A percentile compares a stretch with the other conserved stretches of the same genome.
Conservation (phyloP, 2,888 invertebrate species). For the Baronia brevicornis region DNA sequence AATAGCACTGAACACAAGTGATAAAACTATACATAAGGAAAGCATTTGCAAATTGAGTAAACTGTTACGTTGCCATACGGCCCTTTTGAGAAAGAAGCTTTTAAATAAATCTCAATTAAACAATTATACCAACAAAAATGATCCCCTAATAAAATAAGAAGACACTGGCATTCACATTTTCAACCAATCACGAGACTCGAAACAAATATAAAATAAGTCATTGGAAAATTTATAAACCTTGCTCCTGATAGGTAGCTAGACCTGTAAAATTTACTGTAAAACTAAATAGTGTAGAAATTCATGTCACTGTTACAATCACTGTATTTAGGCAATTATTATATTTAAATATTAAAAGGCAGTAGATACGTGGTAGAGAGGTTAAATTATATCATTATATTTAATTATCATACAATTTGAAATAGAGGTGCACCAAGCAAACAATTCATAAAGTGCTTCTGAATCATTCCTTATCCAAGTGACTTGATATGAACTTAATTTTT, state of each 20-base stretch:
- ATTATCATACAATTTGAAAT: too few relatives aligned
- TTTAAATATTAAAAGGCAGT: too few relatives aligned
- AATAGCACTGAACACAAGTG: slow-evolving; percentile 25
- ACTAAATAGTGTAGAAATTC: slow-evolving; percentile 67
- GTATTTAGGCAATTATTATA: too few relatives aligned
- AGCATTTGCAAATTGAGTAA: slow-evolving; percentile 15
- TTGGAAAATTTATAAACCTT: slow-evolving; percentile 61
- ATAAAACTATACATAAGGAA: slow-evolving; percentile 21
- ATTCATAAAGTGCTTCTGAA: too few relatives aligned
- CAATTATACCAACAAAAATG: slow-evolving; percentile 21
- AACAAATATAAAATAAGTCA: slow-evolving; percentile 35
- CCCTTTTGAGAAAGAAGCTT: slow-evolving; percentile 22
- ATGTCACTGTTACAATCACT: slow-evolving; percentile 15
- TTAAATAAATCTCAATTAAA: slow-evolving; percentile 26
- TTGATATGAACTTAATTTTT: too few relatives aligned
- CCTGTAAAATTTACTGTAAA: slow-evolving; percentile 73
- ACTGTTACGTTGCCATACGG: slow-evolving; percentile 16
- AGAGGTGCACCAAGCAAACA: too few relatives aligned
- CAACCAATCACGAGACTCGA: slow-evolving; percentile 46
- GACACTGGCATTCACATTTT: slow-evolving; percentile 45
- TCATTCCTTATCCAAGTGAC: too few relatives aligned
- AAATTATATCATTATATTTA: too few relatives aligned
- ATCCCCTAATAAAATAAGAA: slow-evolving; percentile 31
- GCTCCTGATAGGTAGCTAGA: slow-evolving; percentile 70
- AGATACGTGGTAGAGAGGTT: too few relatives aligned